Evolutionary conservation across 2,888 invertebrate species (phyloP).

Genomic region (Patella caerulea): DNA sequence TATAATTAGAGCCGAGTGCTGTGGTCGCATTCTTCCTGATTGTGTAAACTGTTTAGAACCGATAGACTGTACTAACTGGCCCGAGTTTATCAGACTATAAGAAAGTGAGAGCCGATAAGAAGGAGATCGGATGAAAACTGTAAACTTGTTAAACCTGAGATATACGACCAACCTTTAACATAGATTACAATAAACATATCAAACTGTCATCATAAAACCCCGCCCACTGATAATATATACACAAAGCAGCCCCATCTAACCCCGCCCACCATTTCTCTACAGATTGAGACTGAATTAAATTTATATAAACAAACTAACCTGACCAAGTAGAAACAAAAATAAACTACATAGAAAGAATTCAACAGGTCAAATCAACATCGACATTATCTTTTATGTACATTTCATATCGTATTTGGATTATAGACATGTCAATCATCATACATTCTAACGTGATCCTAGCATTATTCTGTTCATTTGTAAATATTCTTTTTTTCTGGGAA

Average conservation of each 20-base stretch:
- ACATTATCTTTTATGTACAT: too few relatives aligned
- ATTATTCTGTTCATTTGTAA: too few relatives aligned
- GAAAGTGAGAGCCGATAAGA: neutral
- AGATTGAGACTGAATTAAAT: too few relatives aligned
- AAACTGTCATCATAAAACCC: conserved; percentile 6
- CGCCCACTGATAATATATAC: conserved; percentile 6
- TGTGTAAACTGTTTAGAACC: too few relatives aligned
- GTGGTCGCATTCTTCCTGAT: neutral
- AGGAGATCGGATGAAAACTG: neutral
- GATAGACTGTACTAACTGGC: neutral
- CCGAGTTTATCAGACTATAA: neutral
- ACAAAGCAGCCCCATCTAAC: neutral
- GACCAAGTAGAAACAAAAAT: too few relatives aligned
- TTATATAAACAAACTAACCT: too few relatives aligned
- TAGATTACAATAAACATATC: neutral
- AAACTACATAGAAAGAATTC: too few relatives aligned
- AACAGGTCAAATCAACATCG: too few relatives aligned
- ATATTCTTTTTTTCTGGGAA: too few relatives aligned
- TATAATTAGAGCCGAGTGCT: neutral
- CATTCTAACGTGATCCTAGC: too few relatives aligned
- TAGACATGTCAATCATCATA: too few relatives aligned
- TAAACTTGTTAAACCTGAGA: conserved; percentile 5
- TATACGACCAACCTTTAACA: neutral
- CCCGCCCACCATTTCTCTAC: neutral
- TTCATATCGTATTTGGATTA: too few relatives aligned